Conservation (phyloP, 2,888 invertebrate species). For the Hermaeophaga mercurialis region DNA sequence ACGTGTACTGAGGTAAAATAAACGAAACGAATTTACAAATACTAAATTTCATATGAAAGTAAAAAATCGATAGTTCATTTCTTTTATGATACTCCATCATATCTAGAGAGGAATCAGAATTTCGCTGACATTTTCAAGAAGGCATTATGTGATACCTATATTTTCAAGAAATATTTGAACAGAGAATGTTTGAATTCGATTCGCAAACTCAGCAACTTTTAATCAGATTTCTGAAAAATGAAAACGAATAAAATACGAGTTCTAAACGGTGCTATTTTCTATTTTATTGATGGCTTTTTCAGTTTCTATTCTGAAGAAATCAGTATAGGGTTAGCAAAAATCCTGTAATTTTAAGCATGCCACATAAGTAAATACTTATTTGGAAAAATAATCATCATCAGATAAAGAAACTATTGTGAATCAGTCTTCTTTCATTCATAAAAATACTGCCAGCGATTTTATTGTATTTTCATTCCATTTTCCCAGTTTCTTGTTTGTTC, state of each 20-base stretch:
- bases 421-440: too few species aligned
- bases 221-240: slow-evolving; percentile 20
- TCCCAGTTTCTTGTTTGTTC: too few species aligned
- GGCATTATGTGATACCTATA: slow-evolving; percentile 23
- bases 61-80: slow-evolving; percentile 35
- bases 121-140: slow-evolving; percentile 24
- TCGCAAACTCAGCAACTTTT: slow-evolving; percentile 21
- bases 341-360: too few species aligned
- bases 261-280: neutral
- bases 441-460: too few species aligned
- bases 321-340: too few species aligned
- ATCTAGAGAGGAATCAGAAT: slow-evolving; percentile 22
- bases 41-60: slow-evolving; percentile 23
- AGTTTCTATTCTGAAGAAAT: too few species aligned
- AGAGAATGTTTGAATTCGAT: slow-evolving; percentile 21
- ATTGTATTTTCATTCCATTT: too few species aligned
- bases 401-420: too few species aligned
- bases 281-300: neutral
- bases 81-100: slow-evolving; percentile 31
- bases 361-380: too few species aligned
- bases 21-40: slow-evolving; percentile 1
- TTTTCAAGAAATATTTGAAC: slow-evolving; percentile 22
- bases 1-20: too few species aligned
- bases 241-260: slow-evolving; percentile 15
- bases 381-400: too few species aligned